Conservation (phyloP, 2,113 vertebrate genomes). For the Atherinomorus stipes region DNA sequence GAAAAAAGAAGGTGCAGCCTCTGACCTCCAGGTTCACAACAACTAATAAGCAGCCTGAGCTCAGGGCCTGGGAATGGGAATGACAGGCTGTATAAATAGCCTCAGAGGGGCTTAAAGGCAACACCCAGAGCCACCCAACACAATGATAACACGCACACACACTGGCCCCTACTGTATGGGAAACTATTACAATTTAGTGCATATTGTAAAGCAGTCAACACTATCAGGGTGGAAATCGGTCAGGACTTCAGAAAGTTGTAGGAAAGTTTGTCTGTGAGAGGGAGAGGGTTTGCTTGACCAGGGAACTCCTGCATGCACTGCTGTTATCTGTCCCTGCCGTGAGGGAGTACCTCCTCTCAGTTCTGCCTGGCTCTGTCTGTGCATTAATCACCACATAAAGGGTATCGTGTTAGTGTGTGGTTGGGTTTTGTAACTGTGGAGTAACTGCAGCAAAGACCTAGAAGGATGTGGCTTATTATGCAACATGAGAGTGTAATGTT, state of each 20-base stretch:
- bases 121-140: slow-evolving; percentile 61
- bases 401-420: slow-evolving; percentile 28
- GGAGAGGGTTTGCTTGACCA: slow-evolving; percentile 7
- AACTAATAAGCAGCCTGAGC: slow-evolving; percentile 16
- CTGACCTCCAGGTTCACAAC: slow-evolving; percentile 16
- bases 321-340: slow-evolving; percentile 69
- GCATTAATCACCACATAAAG: slow-evolving; percentile 67
- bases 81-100: slow-evolving; percentile 57
- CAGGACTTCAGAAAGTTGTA: slow-evolving; percentile 14
- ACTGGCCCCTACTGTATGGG: slow-evolving; percentile 35
- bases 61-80: slow-evolving; percentile 59
- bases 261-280: slow-evolving; percentile 28
- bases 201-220: slow-evolving; percentile 65
- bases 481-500: slow-evolving; percentile 39
- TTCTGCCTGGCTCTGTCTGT: slow-evolving; percentile 58
- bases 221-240: slow-evolving; percentile 54
- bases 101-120: slow-evolving; percentile 43
- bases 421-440: slow-evolving; percentile 29
- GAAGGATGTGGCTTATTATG: slow-evolving; percentile 48
- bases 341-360: slow-evolving; percentile 53
- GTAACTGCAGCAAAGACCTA: slow-evolving; percentile 41
- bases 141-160: slow-evolving; percentile 53
- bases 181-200: slow-evolving; percentile 58
- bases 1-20: neutral
- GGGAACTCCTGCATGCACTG: slow-evolving; percentile 1